Evolutionary conservation across 2,888 invertebrate genomes (phyloP), one percentile per base, ranked within the genome.

Genomic region (Drosophila putrida): DNA sequence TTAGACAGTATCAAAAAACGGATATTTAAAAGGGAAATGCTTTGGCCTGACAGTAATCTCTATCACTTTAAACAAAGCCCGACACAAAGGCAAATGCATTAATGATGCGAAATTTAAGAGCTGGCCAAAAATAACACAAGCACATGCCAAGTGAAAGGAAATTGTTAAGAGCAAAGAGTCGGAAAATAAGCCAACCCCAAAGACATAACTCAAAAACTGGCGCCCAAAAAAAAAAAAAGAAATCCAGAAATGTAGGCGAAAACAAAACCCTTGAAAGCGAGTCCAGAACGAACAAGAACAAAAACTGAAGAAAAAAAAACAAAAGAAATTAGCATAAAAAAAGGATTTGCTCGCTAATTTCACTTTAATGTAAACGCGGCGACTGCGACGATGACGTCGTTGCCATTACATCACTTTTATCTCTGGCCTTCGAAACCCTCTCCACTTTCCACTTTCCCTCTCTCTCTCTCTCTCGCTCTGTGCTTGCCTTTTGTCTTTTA

Each of bases 281-380:
- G 55, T 47, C 46, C 43, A 43, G 36, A 64, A 36, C n/a, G 44
- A 43, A 31, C n/a, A 15, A 31, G 6, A 31, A 51, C n/a, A n/a
- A n/a, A n/a, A n/a, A n/a, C n/a, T n/a, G n/a, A n/a, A n/a, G n/a
- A 38, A 51, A 31, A 35, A 35, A 27, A 38, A 35, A 28, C 20
- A n/a, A 65, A 63, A 76, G 63, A 88, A 86, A 85, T 83, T 86
- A 72, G 79, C 85, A 85, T 86, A 88, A 86, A 83, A 88, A 85
- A 85, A 86, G 88, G 84, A 85, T 85, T 88, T 85, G 81, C 71
- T 80, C 88, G 85, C 85, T 85, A 85, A 85, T 85, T 85, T 85
- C 81, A 86, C 87, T 85, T 85, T 85, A 85, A 85, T 85, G 85
- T 86, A 74, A 81, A 64, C 69, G 47, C 80, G 55, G 64, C 78